A percentile compares a stretch with the other conserved stretches of the same genome.
Evolutionary conservation across 2,888 invertebrate species (phyloP).

Genomic region (Gymnocheta viridis): DNA sequence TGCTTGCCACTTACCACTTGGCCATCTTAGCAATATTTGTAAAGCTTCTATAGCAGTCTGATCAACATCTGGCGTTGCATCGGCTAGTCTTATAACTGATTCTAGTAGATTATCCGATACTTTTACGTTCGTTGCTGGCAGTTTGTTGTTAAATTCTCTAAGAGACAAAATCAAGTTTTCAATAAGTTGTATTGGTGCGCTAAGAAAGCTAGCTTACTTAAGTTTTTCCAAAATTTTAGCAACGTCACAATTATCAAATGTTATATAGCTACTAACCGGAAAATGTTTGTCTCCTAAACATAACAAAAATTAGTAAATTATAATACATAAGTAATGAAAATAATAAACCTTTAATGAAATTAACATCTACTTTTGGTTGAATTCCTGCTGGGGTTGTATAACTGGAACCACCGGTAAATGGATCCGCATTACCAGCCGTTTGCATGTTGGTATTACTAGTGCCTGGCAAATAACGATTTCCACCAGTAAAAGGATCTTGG

Average conservation of each 20-base stretch:
- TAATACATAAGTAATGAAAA: not conserved
- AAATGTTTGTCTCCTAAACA: constrained; percentile 78
- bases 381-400: constrained; percentile 85
- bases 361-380: constrained; percentile 74
- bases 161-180: not conserved
- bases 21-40: constrained; percentile 77
- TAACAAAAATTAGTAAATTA: not conserved
- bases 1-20: constrained; percentile 74
- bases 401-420: constrained; percentile 87
- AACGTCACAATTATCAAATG: constrained; percentile 90
- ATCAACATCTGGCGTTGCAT: constrained; percentile 78
- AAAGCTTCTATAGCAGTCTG: constrained; percentile 82
- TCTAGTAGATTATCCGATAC: constrained; percentile 77
- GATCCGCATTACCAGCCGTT: constrained; percentile 84
- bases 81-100: constrained; percentile 86
- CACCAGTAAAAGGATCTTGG: constrained; percentile 88
- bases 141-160: constrained; percentile 87
- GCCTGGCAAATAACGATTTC: constrained; percentile 86
- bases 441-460: constrained; percentile 74
- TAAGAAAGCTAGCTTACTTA: constrained; percentile 77
- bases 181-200: not conserved
- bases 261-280: constrained; percentile 83
- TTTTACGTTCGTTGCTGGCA: constrained; percentile 72
- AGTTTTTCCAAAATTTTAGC: constrained; percentile 88
- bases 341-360: constrained; percentile 73